These are phyloP conservation scores for Chrysodeixis includens DNA, from an alignment of 2,888 invertebrate genomes.

Conservation along the genomic window DNA sequence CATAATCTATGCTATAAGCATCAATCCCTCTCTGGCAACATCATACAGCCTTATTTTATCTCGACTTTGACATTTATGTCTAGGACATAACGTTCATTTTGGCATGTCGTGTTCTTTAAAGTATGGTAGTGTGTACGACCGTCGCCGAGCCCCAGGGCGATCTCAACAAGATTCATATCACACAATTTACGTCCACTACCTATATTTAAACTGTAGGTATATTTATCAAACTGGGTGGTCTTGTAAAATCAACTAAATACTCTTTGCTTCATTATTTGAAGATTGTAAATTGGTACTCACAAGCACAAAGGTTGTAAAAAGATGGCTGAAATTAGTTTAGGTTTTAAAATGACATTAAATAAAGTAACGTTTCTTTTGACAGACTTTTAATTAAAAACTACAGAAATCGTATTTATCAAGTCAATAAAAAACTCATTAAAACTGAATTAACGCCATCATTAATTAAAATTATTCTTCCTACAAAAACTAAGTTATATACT, in stretches of 20 bases:
- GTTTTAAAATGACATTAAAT: background rate
- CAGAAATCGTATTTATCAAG: too few species aligned
- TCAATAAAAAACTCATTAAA: background rate
- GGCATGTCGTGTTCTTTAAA: background rate
- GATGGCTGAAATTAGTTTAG: too few species aligned
- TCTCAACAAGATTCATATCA: constrained; percentile 56
- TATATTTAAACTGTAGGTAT: constrained; percentile 55
- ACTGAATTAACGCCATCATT: too few species aligned
- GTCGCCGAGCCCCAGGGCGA: constrained; percentile 62
- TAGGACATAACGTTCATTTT: background rate
- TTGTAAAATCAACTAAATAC: constrained; percentile 20
- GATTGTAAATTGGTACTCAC: too few species aligned
- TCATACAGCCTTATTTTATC: background rate
- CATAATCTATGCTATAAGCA: background rate
- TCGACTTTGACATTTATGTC: background rate
- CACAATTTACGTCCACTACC: constrained; percentile 50
- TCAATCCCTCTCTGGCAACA: background rate
- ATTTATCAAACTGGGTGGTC: constrained; percentile 56
- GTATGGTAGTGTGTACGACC: constrained; percentile 53
- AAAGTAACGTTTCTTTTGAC: too few species aligned
- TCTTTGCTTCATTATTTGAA: constrained; percentile 18
- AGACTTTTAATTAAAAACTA: too few species aligned
- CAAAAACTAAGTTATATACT: background rate
- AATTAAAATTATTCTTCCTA: background rate
- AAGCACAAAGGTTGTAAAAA: too few species aligned